Percentiles rank a stretch among this genome's conserved stretches.
Evolutionary conservation across 2,888 invertebrate genomes (phyloP).

Genomic region (Noctuana brunneofusca): DNA sequence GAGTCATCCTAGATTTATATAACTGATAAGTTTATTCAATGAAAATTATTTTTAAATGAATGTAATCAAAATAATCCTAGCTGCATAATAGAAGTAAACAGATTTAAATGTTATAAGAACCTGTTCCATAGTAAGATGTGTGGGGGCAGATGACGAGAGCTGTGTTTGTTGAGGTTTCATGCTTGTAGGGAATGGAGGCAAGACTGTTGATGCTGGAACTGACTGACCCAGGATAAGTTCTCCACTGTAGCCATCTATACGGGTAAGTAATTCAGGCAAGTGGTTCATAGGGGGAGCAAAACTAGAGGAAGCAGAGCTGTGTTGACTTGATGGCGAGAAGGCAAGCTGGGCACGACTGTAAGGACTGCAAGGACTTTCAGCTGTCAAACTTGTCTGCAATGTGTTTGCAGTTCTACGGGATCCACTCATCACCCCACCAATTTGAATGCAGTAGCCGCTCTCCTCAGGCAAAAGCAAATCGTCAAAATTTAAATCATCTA

Average conservation of each 20-base stretch:
- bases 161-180: slow-evolving; percentile 82
- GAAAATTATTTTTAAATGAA: slow-evolving; percentile 10
- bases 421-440: slow-evolving; percentile 76
- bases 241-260: slow-evolving; percentile 83
- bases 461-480: slow-evolving; percentile 90
- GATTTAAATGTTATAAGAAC: slow-evolving; percentile 45
- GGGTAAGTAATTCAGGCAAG: slow-evolving; percentile 86
- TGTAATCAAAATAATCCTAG: slow-evolving; percentile 1
- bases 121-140: slow-evolving; percentile 90
- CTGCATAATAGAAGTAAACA: slow-evolving; percentile 1
- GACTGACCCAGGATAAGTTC: slow-evolving; percentile 85
- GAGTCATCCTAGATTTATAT: slow-evolving; percentile 13
- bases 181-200: slow-evolving; percentile 71
- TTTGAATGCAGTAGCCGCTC: slow-evolving; percentile 80
- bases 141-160: slow-evolving; percentile 93
- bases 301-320: slow-evolving; percentile 80
- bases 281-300: slow-evolving; percentile 73
- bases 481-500: slow-evolving; percentile 93
- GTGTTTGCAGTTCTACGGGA: slow-evolving; percentile 54
- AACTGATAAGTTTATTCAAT: slow-evolving; percentile 9
- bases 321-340: slow-evolving; percentile 87
- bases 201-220: slow-evolving; percentile 82
- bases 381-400: slow-evolving; percentile 54
- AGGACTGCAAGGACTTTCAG: slow-evolving; percentile 80
- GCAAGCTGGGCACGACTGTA: slow-evolving; percentile 76